Evolutionary conservation across 2,113 vertebrate genomes (phyloP).

Genomic region (Semnornis frantzii): DNA sequence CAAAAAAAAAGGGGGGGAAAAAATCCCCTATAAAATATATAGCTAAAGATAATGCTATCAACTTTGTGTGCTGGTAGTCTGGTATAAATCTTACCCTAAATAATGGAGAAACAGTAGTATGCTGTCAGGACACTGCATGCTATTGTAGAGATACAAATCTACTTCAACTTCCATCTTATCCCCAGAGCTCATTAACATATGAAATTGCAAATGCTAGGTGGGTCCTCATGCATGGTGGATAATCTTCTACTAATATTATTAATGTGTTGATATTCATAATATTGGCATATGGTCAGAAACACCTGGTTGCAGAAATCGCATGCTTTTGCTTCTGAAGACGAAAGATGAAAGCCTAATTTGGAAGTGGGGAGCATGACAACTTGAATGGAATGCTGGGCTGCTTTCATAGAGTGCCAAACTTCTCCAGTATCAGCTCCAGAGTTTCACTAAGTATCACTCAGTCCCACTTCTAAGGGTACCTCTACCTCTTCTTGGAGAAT

Average conservation of each 20-base stretch:
- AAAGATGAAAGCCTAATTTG: slow-evolving; percentile 50
- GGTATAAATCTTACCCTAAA: slow-evolving; percentile 30
- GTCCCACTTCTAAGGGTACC: slow-evolving; percentile 35
- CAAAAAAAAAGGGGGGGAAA: background rate
- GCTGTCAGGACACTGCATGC: background rate
- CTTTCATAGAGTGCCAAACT: slow-evolving; percentile 45
- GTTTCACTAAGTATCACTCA: slow-evolving; percentile 22
- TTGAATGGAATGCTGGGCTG: slow-evolving; percentile 48
- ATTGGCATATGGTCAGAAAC: slow-evolving; percentile 51
- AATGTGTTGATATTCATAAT: slow-evolving; percentile 60
- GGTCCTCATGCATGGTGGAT: background rate
- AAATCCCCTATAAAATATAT: background rate
- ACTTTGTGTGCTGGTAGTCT: background rate
- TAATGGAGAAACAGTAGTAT: background rate
- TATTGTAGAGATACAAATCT: slow-evolving; percentile 32
- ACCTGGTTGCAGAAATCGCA: slow-evolving; percentile 50
- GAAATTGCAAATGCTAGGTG: slow-evolving; percentile 11
- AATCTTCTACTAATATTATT: slow-evolving; percentile 42
- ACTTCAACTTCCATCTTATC: slow-evolving; percentile 1
- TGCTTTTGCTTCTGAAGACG: slow-evolving; percentile 23
- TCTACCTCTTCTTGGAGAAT: background rate
- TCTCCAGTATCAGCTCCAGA: slow-evolving; percentile 1
- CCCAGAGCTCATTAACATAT: slow-evolving; percentile 10
- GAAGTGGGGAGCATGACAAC: slow-evolving; percentile 6
- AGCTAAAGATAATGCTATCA: slow-evolving; percentile 36